A percentile compares a stretch with the other conserved stretches of the same genome.
Evolutionary conservation across 2,797 vertebrate species (phyloP).

Genomic region (Sebastes itinus): DNA sequence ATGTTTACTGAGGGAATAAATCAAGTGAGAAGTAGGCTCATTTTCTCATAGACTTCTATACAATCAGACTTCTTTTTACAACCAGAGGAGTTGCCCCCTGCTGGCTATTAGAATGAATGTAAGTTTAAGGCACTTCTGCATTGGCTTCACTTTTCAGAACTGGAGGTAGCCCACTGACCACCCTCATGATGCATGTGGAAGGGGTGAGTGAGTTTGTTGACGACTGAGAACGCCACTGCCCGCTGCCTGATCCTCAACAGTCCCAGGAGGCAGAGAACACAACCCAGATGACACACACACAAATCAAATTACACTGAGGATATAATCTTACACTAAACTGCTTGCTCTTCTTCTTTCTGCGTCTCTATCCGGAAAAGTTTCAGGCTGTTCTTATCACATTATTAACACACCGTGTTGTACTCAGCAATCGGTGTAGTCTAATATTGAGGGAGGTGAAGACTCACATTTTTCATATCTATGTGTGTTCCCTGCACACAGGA

Average conservation of each 20-base stretch:
- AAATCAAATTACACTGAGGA: background rate
- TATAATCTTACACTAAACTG: background rate
- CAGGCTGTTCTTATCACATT: background rate
- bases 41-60: too few relatives aligned
- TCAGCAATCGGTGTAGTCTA: background rate
- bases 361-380: background rate
- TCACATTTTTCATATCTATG: background rate
- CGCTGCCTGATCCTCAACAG: background rate
- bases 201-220: background rate
- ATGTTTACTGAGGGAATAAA: too few relatives aligned
- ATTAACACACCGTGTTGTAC: background rate
- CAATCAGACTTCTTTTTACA: too few relatives aligned
- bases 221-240: background rate
- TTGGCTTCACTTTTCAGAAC: too few relatives aligned
- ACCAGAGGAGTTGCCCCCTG: too few relatives aligned
- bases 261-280: background rate
- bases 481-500: background rate
- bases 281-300: background rate
- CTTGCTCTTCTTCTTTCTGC: background rate
- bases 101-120: too few relatives aligned
- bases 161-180: too few relatives aligned
- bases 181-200: background rate
- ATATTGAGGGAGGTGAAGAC: background rate
- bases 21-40: too few relatives aligned
- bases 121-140: too few relatives aligned